phyloP scores from a whole-genome alignment of 1,140 invertebrate species.

The Asbolus verrucosus region DNA sequence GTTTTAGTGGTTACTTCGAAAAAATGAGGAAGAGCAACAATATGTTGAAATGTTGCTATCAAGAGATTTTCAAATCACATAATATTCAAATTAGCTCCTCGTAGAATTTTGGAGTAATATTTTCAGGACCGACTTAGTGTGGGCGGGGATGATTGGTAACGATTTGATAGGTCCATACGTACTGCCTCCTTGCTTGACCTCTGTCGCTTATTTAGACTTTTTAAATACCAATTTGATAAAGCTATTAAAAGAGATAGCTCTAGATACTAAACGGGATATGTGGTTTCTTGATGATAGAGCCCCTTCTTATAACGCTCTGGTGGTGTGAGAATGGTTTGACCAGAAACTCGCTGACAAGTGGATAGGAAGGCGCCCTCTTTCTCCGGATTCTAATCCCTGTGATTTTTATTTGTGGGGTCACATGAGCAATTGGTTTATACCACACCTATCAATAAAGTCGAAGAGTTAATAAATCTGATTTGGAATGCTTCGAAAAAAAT shows the following conservation, averaged over 20 bases:
- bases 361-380: conserved; percentile 2
- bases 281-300: conserved; percentile 13
- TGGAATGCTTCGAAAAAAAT: no score
- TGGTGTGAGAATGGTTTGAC: background rate
- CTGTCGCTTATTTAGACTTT: conserved; percentile 21
- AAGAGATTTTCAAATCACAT: conserved; percentile 57
- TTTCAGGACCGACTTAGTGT: conserved; percentile 30
- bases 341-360: background rate
- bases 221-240: conserved; percentile 16
- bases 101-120: conserved; percentile 1
- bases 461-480: background rate
- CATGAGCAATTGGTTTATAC: background rate
- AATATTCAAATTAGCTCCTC: conserved; percentile 41
- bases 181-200: background rate
- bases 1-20: background rate
- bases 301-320: conserved; percentile 51
- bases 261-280: background rate
- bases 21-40: background rate
- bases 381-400: conserved; percentile 19
- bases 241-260: conserved; percentile 14
- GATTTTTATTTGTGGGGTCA: conserved; percentile 10
- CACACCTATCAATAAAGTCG: background rate
- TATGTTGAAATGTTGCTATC: background rate
- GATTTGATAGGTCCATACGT: conserved; percentile 33
- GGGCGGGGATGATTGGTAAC: conserved; percentile 10